A percentile compares a stretch with the other conserved stretches of the same genome.
Conservation (phyloP, 2,113 vertebrate species). For the Pontoporia blainvillei region DNA sequence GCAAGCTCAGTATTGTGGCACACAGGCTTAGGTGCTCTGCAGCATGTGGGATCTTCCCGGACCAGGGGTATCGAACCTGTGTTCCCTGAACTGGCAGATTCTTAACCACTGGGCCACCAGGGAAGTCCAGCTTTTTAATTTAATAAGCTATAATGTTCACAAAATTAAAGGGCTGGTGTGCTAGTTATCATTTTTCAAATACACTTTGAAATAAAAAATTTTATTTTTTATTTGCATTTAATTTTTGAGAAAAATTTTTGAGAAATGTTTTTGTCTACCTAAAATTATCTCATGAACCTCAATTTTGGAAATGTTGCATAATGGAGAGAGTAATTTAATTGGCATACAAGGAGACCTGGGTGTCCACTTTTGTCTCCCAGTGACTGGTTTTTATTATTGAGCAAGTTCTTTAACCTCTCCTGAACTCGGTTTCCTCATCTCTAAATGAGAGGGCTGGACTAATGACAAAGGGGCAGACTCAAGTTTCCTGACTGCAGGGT, state of each 20-base stretch:
- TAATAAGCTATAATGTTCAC: not conserved
- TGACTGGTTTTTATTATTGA: not conserved
- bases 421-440: not conserved
- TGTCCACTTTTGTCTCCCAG: not conserved
- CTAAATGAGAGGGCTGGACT: not conserved
- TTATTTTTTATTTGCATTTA: not conserved
- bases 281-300: constrained; percentile 5
- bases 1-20: too few relatives aligned
- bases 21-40: too few relatives aligned
- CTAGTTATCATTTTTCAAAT: not conserved
- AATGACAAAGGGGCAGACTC: not conserved
- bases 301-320: not conserved
- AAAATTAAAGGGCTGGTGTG: not conserved
- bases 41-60: too few relatives aligned
- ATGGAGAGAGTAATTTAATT: not conserved
- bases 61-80: too few relatives aligned
- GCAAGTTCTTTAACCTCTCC: not conserved
- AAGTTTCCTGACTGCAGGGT: not conserved
- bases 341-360: not conserved
- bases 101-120: too few relatives aligned
- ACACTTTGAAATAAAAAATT: not conserved
- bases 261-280: not conserved
- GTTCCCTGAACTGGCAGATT: too few relatives aligned
- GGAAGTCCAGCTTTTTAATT: not conserved
- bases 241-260: not conserved